phyloP scores from a whole-genome alignment of 2,797 vertebrate species.

The Dallia pectoralis region DNA sequence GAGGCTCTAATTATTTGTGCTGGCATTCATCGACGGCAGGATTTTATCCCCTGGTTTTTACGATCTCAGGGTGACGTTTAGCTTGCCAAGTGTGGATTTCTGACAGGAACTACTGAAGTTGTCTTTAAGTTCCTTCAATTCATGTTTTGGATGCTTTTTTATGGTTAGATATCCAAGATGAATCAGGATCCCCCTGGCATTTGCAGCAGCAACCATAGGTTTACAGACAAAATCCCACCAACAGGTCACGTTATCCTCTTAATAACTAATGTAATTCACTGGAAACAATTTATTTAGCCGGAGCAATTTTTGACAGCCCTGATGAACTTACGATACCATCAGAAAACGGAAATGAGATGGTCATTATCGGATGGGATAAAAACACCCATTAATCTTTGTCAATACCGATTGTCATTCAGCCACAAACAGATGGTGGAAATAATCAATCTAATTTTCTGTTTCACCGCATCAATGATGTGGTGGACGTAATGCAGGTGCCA shows the following conservation, averaged over 20 bases:
- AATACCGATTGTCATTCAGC: constrained; percentile 16
- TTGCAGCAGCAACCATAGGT: no score
- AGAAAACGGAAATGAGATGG: constrained; percentile 1
- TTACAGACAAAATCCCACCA: no score
- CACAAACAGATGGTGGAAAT: constrained; percentile 35
- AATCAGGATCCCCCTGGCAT: no score
- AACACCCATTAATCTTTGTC: constrained; percentile 25
- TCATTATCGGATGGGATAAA: constrained; percentile 5
- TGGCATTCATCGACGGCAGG: not conserved
- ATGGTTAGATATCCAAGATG: no score
- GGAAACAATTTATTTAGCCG: not conserved
- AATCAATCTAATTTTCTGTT: constrained; percentile 37
- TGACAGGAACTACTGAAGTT: no score
- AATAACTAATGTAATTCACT: not conserved
- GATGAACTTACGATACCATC: constrained; percentile 1
- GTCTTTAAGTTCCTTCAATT: no score
- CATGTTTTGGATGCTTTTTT: no score
- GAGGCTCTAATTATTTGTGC: not conserved
- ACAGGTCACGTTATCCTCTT: not conserved
- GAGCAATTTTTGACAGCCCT: not conserved
- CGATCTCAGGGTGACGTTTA: no score
- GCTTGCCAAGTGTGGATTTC: no score
- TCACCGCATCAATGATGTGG: constrained; percentile 4
- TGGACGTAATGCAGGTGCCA: not conserved
- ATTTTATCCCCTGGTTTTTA: no score